phyloP scores from a whole-genome alignment of 2,888 invertebrate genomes.

The Antheraea assamensis region DNA sequence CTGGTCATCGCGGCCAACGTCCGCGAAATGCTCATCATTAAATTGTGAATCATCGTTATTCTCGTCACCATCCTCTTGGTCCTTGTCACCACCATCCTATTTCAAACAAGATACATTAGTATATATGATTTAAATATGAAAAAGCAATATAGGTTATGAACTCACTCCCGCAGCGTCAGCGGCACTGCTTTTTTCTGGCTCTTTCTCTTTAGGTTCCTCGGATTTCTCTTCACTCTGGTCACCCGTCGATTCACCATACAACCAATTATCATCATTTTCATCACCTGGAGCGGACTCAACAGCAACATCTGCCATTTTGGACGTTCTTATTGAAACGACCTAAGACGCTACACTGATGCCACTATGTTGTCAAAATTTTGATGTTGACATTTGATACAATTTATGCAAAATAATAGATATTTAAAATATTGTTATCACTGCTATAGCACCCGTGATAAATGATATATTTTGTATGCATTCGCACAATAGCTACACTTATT shows the following conservation, averaged over 20 bases:
- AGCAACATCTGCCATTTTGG: constrained; percentile 68
- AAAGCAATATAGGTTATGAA: constrained; percentile 37
- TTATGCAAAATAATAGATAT: neutral
- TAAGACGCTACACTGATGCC: neutral
- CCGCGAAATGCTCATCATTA: constrained; percentile 76
- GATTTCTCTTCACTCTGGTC: constrained; percentile 55
- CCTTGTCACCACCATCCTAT: constrained; percentile 43
- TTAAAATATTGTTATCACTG: too few species aligned
- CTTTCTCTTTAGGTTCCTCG: constrained; percentile 44
- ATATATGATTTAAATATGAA: neutral
- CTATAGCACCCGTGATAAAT: too few species aligned
- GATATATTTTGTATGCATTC: too few species aligned
- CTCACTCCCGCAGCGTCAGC: constrained; percentile 35
- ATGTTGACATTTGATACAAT: neutral
- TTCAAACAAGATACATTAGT: constrained; percentile 15
- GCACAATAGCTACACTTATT: too few species aligned
- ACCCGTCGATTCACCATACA: constrained; percentile 90
- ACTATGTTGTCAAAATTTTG: neutral
- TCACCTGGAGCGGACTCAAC: constrained; percentile 67
- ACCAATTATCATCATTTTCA: constrained; percentile 93
- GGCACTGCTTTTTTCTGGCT: constrained; percentile 34
- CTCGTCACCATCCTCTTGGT: constrained; percentile 76
- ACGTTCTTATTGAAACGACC: neutral
- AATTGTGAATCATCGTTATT: constrained; percentile 77
- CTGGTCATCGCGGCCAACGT: constrained; percentile 64